Evolutionary conservation across 2,113 vertebrate genomes (phyloP).

Genomic region (Phylloscopus trochiloides): DNA sequence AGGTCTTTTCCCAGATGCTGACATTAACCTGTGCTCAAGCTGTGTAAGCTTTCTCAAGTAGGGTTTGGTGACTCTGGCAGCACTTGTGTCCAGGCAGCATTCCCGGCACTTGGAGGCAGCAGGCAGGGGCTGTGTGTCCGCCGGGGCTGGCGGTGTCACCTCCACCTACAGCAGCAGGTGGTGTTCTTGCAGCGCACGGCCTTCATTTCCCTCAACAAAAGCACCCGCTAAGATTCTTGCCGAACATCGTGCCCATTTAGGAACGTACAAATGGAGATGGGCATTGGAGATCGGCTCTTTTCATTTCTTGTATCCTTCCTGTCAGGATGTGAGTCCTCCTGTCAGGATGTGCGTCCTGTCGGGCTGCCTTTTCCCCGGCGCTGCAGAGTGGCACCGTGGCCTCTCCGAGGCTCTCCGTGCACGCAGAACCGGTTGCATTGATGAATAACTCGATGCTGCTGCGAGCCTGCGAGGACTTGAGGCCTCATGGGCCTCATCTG

Average conservation of each 20-base stretch:
- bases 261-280: neutral
- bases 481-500: neutral
- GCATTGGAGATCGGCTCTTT: neutral
- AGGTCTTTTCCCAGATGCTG: rapidly evolving
- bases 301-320: neutral
- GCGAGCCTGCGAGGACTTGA: neutral
- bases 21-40: neutral
- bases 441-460: neutral
- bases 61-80: neutral
- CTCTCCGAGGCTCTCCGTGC: neutral
- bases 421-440: neutral
- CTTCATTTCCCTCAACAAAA: neutral
- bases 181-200: neutral
- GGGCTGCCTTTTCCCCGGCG: rapidly evolving
- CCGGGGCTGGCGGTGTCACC: too few species aligned
- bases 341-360: neutral
- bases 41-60: neutral
- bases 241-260: neutral
- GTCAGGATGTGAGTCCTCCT: rapidly evolving
- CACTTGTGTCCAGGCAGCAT: neutral
- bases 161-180: neutral
- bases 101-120: neutral
- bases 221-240: rapidly evolving
- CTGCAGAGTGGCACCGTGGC: rapidly evolving
- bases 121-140: neutral